A percentile compares a stretch with the other conserved stretches of the same genome.
Conservation (phyloP, 64 coral and sea anemone genomes). For the Pocillopora damicornis region DNA sequence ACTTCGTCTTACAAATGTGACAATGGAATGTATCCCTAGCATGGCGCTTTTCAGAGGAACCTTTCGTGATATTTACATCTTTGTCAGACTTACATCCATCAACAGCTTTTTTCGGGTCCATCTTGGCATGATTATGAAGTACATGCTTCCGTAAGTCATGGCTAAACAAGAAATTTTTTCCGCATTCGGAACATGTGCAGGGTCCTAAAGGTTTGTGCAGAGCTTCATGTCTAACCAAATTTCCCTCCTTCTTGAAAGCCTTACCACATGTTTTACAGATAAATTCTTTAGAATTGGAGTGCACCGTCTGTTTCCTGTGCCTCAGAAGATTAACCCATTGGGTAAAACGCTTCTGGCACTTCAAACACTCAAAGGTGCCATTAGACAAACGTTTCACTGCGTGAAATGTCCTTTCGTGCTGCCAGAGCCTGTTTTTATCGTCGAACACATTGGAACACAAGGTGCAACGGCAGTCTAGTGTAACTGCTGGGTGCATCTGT, state of each 20-base stretch:
- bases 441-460: not conserved
- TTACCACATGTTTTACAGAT: not conserved
- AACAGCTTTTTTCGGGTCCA: not conserved
- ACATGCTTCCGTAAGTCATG: not conserved
- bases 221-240: not conserved
- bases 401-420: not conserved
- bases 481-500: not conserved
- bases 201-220: not conserved
- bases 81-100: not conserved
- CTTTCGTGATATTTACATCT: not conserved
- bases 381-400: not conserved
- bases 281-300: not conserved
- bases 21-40: not conserved
- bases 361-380: not conserved
- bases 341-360: not conserved
- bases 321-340: not conserved
- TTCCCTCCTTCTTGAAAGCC: not conserved
- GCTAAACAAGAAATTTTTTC: not conserved
- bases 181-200: not conserved
- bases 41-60: not conserved
- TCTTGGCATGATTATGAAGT: conserved; percentile 3
- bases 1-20: not conserved
- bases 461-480: not conserved
- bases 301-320: not conserved
- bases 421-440: not conserved